Evolutionary conservation across 2,797 vertebrate species (phyloP).

Genomic region (Hyperoplus immaculatus): DNA sequence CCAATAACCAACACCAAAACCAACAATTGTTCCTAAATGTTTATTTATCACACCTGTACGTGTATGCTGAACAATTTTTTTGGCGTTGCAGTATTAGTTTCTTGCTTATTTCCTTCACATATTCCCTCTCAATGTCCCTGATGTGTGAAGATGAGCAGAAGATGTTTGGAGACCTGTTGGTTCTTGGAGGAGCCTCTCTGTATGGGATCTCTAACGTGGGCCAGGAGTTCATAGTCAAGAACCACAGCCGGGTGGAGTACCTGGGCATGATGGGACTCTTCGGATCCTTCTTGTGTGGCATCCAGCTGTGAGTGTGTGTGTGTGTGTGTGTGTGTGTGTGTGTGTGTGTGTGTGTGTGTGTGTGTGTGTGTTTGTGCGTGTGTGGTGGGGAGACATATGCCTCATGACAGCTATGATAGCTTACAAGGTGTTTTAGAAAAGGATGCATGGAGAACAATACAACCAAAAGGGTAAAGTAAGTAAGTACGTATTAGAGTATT

Average conservation of each 20-base stretch:
- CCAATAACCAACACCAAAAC: too few relatives aligned
- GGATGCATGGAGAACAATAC: too few relatives aligned
- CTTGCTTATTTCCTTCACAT: not conserved
- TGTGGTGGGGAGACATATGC: too few relatives aligned
- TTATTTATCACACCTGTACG: too few relatives aligned
- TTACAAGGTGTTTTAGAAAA: too few relatives aligned
- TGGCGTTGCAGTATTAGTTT: not conserved
- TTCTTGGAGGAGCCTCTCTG: slow-evolving; percentile 92
- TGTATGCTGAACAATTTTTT: too few relatives aligned
- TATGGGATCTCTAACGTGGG: slow-evolving; percentile 95
- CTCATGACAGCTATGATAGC: too few relatives aligned
- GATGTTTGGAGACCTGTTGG: slow-evolving; percentile 93
- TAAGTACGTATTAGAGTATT: too few relatives aligned
- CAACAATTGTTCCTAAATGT: too few relatives aligned
- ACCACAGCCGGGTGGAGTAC: slow-evolving; percentile 93
- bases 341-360: too few relatives aligned
- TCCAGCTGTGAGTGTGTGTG: slow-evolving; percentile 91
- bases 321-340: not conserved
- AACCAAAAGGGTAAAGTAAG: too few relatives aligned
- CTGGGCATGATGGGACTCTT: slow-evolving; percentile 97
- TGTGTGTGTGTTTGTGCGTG: too few relatives aligned
- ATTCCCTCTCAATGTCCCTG: not conserved
- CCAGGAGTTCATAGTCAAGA: slow-evolving; percentile 96
- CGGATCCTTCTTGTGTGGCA: slow-evolving; percentile 97
- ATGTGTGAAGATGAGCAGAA: slow-evolving; percentile 90